Evolutionary conservation across 2,888 invertebrate species (phyloP).

Genomic region (Synergus japonicus): DNA sequence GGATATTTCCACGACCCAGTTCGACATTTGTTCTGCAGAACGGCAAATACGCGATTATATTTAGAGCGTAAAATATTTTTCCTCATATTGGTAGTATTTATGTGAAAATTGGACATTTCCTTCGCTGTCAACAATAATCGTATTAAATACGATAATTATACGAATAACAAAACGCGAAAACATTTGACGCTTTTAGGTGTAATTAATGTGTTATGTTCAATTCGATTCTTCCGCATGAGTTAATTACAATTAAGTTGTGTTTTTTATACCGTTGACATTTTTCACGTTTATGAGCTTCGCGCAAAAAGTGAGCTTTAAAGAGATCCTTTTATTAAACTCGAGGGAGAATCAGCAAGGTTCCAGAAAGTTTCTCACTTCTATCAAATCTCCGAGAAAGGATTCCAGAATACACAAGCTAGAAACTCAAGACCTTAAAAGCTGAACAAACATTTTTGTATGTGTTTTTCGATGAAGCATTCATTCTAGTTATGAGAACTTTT

Average conservation of each 20-base stretch:
- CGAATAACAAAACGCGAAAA: background rate
- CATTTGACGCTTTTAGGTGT: background rate
- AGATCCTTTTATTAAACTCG: constrained; percentile 15
- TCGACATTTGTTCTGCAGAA: background rate
- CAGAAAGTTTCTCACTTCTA: constrained; percentile 24
- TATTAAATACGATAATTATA: background rate
- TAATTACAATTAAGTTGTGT: too few relatives aligned
- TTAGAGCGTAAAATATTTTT: background rate
- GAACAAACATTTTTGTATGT: constrained; percentile 4
- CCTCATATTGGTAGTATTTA: background rate
- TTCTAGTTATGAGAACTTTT: background rate
- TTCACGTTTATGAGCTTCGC: background rate
- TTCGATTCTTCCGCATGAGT: too few relatives aligned
- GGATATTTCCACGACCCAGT: background rate
- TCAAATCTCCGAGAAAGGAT: constrained; percentile 1
- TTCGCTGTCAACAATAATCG: background rate
- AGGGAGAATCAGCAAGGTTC: background rate
- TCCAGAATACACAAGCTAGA: background rate
- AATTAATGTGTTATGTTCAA: background rate
- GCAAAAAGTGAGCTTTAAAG: background rate
- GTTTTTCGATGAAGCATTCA: background rate
- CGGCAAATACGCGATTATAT: background rate
- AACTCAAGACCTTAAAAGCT: background rate
- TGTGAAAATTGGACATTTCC: background rate
- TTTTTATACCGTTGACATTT: too few relatives aligned